Percentiles rank a stretch among this genome's conserved stretches.
Evolutionary conservation across 2,113 vertebrate species (phyloP).

Genomic region (Grammomys surdaster): DNA sequence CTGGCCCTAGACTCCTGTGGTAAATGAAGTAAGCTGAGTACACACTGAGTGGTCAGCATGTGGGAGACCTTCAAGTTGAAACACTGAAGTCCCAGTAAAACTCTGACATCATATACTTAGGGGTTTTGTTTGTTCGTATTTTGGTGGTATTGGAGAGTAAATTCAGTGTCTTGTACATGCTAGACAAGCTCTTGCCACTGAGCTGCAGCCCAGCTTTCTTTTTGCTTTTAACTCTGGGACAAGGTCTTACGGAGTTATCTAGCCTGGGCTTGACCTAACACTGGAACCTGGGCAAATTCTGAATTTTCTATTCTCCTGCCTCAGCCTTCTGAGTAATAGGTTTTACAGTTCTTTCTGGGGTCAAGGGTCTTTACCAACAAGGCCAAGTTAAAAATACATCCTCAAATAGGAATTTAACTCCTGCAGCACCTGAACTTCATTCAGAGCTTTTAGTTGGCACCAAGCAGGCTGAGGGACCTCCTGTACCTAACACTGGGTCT

Average conservation of each 20-base stretch:
- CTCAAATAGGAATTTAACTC: background rate
- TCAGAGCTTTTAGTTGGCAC: background rate
- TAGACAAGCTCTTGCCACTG: background rate
- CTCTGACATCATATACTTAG: background rate
- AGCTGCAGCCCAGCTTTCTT: background rate
- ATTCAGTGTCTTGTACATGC: background rate
- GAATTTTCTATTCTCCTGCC: background rate
- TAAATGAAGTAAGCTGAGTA: background rate
- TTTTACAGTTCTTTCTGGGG: background rate
- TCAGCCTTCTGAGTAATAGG: background rate
- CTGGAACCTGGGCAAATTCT: background rate
- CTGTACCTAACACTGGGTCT: rapidly evolving
- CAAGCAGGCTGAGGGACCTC: background rate
- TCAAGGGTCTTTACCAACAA: background rate
- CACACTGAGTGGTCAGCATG: background rate
- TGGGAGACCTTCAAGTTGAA: background rate
- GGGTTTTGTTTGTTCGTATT: background rate
- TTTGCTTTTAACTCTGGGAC: background rate
- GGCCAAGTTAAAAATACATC: background rate
- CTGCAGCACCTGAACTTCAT: background rate
- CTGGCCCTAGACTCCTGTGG: no score
- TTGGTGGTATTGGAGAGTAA: background rate
- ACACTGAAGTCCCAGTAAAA: background rate
- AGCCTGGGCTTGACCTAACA: background rate
- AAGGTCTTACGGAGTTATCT: background rate